These are phyloP conservation scores for Galagoides demidoff DNA, from an alignment of 2,797 vertebrate species.

Conservation along the genomic window DNA sequence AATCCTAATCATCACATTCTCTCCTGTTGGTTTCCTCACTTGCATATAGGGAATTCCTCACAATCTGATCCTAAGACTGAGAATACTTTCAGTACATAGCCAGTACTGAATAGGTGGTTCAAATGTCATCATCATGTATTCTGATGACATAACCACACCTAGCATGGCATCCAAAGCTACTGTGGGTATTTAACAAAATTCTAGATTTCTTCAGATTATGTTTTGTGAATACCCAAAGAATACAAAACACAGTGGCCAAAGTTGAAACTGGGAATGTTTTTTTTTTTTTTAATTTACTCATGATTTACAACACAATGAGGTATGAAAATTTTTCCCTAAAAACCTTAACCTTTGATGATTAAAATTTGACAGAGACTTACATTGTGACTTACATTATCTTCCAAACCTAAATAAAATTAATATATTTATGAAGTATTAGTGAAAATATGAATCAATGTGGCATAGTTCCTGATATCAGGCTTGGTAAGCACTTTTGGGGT, in stretches of 20 bases:
- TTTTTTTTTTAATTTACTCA: slow-evolving; percentile 21
- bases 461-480: not conserved
- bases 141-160: not conserved
- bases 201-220: not conserved
- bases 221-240: not conserved
- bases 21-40: not conserved
- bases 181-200: not conserved
- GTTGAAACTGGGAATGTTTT: not conserved
- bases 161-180: not conserved
- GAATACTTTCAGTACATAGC: not conserved
- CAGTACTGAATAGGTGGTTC: not conserved
- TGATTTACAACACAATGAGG: not conserved
- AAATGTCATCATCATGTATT: not conserved
- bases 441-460: not conserved
- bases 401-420: not conserved
- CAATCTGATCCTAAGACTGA: not conserved
- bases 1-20: not conserved
- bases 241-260: not conserved
- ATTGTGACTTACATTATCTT: not conserved
- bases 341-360: not conserved
- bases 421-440: not conserved
- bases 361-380: not conserved
- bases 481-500: not conserved
- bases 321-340: not conserved
- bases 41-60: not conserved